Conservation (phyloP, 1,140 invertebrate genomes). For the Riptortus pedestris region DNA sequence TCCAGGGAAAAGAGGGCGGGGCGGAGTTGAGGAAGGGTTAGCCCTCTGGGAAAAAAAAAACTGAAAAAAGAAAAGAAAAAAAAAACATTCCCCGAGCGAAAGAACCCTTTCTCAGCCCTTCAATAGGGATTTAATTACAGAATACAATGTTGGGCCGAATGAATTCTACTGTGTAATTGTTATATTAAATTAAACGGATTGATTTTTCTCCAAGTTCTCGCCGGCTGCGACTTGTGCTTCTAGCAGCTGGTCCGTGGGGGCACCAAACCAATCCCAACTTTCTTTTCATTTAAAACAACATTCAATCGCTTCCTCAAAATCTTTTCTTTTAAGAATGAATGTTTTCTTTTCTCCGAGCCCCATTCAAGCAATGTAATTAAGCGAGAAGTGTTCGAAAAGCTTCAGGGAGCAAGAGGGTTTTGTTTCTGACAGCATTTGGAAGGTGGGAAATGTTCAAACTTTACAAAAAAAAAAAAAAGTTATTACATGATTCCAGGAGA, state of each 20-base stretch:
- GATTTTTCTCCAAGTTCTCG: conserved; percentile 24
- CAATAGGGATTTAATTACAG: conserved; percentile 29
- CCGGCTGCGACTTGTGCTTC: not conserved
- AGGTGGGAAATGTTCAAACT: too few species aligned
- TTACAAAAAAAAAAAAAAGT: too few species aligned
- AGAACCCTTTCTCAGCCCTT: conserved; percentile 24
- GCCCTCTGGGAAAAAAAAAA: not conserved
- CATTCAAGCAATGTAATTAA: not conserved
- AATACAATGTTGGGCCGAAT: conserved; percentile 26
- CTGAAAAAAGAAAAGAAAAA: conserved; percentile 9
- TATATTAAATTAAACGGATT: conserved; percentile 30
- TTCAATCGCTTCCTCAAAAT: not conserved
- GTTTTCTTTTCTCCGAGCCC: not conserved
- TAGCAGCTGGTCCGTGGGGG: not conserved
- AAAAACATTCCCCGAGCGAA: conserved; percentile 22
- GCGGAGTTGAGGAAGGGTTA: conserved; percentile 4
- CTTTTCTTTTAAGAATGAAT: not conserved
- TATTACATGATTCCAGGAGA: too few species aligned
- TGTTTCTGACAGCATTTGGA: too few species aligned
- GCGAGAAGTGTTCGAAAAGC: not conserved
- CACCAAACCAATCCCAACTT: not conserved
- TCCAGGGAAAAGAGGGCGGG: conserved; percentile 14
- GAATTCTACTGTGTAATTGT: conserved; percentile 30
- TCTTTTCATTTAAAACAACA: conserved; percentile 5
- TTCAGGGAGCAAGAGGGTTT: too few species aligned